Evolutionary conservation across 2,113 vertebrate genomes (phyloP), one percentile per base, ranked within the genome.

Genomic region (Arothron firmamentum): DNA sequence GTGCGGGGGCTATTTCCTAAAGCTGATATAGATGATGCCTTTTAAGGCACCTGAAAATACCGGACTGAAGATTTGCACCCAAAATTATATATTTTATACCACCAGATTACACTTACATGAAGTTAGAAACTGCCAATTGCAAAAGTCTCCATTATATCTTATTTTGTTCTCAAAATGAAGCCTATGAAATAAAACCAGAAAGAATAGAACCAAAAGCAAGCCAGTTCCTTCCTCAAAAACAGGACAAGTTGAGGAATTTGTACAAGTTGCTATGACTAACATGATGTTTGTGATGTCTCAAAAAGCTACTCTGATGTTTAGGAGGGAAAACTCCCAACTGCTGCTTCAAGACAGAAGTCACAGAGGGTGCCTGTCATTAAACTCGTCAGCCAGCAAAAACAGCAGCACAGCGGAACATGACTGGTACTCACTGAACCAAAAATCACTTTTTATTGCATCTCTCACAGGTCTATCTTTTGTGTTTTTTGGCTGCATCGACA

Each of bases 261-360:
- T 62, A 75, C 58, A 52, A 50, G 52, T 56, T 23, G 12, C 23
- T 4, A 21, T 77, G 77, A 83, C 74, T 70, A 71, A 70, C 51
- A 56, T 41, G 21, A 28, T 19, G 54, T 65, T 56, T 64, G 53
- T 6, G 15, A 48, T 49, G 47, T 62, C n/a, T 6, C 52, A 71
- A 4, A 8, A 21, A 67, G 28, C 47, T 48, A 18, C 54, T 74
- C 20, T 60, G 49, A 45, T 41, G 49, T 23, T 55, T n/a, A 11
- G 43, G 17, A 28, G n/a, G 49, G 64, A 43, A 65, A 7, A 48
- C 51, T 52, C 17, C 15, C 54, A 54, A 68, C 41, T 19, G 21
- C 62, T 14, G 31, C 58, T 41, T 20, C 19, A 25, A 41, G 18
- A 34, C 21, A 48, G 17, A 62, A n/a, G 55, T 61, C 59, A 63